Percentiles rank a stretch among this genome's conserved stretches.
These are phyloP conservation scores for Drosophila setosimentum DNA, from an alignment of 2,888 invertebrate species.

Conservation along the genomic window DNA sequence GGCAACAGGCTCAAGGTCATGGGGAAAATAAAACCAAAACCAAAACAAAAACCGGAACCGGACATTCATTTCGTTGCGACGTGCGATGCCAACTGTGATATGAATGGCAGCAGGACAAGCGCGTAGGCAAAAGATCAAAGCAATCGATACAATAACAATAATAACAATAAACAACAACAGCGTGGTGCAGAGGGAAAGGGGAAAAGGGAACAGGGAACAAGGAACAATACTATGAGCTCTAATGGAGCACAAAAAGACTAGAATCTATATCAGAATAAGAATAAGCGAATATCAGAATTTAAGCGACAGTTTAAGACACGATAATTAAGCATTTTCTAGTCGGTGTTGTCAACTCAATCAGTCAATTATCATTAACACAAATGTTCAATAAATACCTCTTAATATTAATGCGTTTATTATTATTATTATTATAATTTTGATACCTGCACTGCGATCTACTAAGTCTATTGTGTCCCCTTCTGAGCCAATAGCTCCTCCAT, in stretches of 20 bases:
- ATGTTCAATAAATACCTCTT: slow-evolving; percentile 18
- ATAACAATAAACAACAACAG: not conserved
- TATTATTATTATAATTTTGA: too few relatives aligned
- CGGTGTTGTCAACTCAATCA: not conserved
- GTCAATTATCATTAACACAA: not conserved
- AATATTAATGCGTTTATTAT: slow-evolving; percentile 27
- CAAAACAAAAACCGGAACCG: slow-evolving; percentile 6
- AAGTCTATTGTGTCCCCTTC: too few relatives aligned
- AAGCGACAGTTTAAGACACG: not conserved
- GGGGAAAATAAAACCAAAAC: not conserved
- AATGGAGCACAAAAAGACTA: not conserved
- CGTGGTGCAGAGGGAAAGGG: not conserved
- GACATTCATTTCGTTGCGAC: slow-evolving; percentile 1
- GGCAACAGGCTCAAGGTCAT: slow-evolving; percentile 39
- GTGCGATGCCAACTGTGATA: slow-evolving; percentile 11
- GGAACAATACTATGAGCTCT: not conserved
- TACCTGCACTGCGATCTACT: too few relatives aligned
- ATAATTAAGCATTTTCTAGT: slow-evolving; percentile 8
- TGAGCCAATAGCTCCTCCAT: too few relatives aligned
- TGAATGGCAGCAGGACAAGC: slow-evolving; percentile 3
- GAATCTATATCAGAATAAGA: not conserved
- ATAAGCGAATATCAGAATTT: too few relatives aligned
- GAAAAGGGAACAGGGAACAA: not conserved
- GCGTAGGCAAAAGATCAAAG: slow-evolving; percentile 12
- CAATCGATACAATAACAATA: not conserved